A percentile compares a stretch with the other conserved stretches of the same genome.
These are phyloP conservation scores for Drosophila nasuta DNA, from an alignment of 1,140 invertebrate species.

Conservation along the genomic window DNA sequence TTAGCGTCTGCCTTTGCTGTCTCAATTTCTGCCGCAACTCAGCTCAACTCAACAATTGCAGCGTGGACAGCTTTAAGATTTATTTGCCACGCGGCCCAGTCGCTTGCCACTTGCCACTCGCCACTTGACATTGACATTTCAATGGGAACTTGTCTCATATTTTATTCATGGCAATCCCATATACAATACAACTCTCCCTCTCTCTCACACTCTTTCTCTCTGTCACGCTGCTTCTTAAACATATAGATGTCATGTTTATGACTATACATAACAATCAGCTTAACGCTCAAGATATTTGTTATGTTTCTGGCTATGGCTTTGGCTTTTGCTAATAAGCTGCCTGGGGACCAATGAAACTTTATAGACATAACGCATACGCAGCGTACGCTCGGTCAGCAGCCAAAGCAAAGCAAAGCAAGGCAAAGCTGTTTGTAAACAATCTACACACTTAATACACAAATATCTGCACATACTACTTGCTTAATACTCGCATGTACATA, in stretches of 20 bases:
- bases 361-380: slow-evolving; percentile 42
- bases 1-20: slow-evolving; percentile 49
- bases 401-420: slow-evolving; percentile 15
- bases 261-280: no score
- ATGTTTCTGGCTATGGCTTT: background rate
- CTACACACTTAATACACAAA: slow-evolving; percentile 20
- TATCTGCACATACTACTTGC: background rate
- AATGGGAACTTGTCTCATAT: slow-evolving; percentile 23
- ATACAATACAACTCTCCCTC: background rate
- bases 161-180: slow-evolving; percentile 9
- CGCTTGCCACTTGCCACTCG: slow-evolving; percentile 27
- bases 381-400: background rate
- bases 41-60: slow-evolving; percentile 53
- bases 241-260: slow-evolving; percentile 15
- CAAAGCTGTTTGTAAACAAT: slow-evolving; percentile 32
- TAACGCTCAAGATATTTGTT: no score
- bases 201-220: background rate
- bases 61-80: slow-evolving; percentile 60
- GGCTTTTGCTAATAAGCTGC: slow-evolving; percentile 27
- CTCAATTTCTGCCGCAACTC: slow-evolving; percentile 47
- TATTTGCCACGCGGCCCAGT: slow-evolving; percentile 30
- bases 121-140: slow-evolving; percentile 68
- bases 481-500: slow-evolving; percentile 8
- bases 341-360: slow-evolving; percentile 36
- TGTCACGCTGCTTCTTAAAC: background rate